Conservation (phyloP, 2,888 invertebrate species). For the Heliconius cydno region DNA sequence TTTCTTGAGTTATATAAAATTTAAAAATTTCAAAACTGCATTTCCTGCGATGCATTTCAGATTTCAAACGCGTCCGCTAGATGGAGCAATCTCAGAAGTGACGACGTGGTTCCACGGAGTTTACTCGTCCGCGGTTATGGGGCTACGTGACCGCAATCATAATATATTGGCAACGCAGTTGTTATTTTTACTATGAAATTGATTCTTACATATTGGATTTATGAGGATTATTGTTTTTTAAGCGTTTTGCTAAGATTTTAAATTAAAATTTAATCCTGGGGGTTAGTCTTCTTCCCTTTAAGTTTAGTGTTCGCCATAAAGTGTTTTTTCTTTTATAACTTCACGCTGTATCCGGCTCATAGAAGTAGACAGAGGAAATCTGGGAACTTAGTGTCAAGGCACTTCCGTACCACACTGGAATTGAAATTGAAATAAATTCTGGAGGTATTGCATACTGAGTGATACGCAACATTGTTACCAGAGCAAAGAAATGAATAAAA, state of each 20-base stretch:
- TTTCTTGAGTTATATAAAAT: conserved; percentile 44
- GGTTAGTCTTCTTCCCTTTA: too few species aligned
- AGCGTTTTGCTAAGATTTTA: conserved; percentile 4
- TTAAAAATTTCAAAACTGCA: conserved; percentile 51
- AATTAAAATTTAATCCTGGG: background rate
- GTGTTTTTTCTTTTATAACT: too few species aligned
- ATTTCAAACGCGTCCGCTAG: conserved; percentile 60
- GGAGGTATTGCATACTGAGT: too few species aligned
- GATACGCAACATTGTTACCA: too few species aligned
- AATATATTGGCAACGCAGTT: conserved; percentile 42
- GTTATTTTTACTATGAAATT: conserved; percentile 54
- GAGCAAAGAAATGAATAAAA: too few species aligned
- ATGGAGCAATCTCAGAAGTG: conserved; percentile 68
- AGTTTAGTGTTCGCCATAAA: too few species aligned
- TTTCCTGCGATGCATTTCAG: conserved; percentile 48
- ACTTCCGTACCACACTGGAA: too few species aligned
- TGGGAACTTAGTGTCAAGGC: too few species aligned
- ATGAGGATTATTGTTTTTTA: conserved; percentile 27
- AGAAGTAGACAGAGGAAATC: too few species aligned
- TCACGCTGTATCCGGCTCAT: too few species aligned
- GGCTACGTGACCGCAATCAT: conserved; percentile 72
- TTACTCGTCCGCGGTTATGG: conserved; percentile 62
- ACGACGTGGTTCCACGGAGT: conserved; percentile 62
- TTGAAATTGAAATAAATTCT: too few species aligned
- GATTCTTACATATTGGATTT: conserved; percentile 46